A percentile compares a stretch with the other conserved stretches of the same genome.
Conservation (phyloP, 2,888 invertebrate species). For the Chaetogeoica ovagalla region DNA sequence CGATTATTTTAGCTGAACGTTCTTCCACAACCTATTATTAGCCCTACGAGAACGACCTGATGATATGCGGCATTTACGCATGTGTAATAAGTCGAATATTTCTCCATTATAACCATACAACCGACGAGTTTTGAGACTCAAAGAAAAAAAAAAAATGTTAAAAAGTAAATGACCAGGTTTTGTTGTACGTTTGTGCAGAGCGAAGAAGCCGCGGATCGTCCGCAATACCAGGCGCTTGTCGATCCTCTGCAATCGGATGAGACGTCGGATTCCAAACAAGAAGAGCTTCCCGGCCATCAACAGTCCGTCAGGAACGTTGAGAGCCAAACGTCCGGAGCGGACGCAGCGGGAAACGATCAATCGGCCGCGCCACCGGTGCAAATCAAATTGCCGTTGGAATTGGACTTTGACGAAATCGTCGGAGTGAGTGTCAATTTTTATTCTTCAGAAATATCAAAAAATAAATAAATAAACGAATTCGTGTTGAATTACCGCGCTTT, state of each 20-base stretch:
- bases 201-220: constrained; percentile 56
- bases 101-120: too few species aligned
- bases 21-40: too few species aligned
- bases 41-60: too few species aligned
- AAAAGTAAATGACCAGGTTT: not conserved
- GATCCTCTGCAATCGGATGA: constrained; percentile 58
- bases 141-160: too few species aligned
- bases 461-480: too few species aligned
- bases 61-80: too few species aligned
- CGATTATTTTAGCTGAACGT: too few species aligned
- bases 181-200: constrained; percentile 35
- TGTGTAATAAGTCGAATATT: too few species aligned
- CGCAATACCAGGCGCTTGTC: constrained; percentile 57
- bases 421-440: constrained; percentile 64
- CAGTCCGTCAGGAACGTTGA: constrained; percentile 58
- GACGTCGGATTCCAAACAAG: constrained; percentile 57
- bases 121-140: too few species aligned
- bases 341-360: constrained; percentile 59
- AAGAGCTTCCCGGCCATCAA: constrained; percentile 58
- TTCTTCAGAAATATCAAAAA: not conserved
- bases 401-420: constrained; percentile 81
- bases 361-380: constrained; percentile 64
- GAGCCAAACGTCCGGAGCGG: constrained; percentile 28
- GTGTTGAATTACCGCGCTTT: too few species aligned
- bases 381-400: constrained; percentile 76